Base-by-base conservation (phyloP, 2,113 vertebrate species). In the Motacilla tschutschensis region DNA sequence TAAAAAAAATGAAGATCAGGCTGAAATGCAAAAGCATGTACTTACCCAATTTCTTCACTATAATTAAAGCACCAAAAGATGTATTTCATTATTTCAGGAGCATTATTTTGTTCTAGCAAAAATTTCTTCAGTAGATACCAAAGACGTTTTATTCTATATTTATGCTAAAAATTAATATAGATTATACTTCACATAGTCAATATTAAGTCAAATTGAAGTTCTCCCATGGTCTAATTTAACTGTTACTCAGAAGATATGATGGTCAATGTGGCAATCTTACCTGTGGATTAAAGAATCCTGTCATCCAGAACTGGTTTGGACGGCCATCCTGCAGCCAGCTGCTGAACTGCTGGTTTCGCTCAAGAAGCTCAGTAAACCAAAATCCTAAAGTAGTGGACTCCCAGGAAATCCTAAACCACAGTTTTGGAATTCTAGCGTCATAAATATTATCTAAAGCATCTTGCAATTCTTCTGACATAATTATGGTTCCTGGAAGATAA, bases 211-310 rank as follows among this genome's bases (percentile, higher is more conserved):
- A 20, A 29, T 17, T 71, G 71, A 86, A 66, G 20, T 58, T 57
- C 47, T 62, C 28, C 40, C 25, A 83, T 47, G 33, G 44, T 55
- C 21, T 51, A 33, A 62, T 54, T 60, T 66, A 53, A n/a, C 31
- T 65, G 25, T 48, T 86, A 47, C 12, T 55, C 12, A 33, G 25
- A 24, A 48, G 20, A 38, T 46, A 63, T 10, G 58, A 72, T 66
- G 28, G 41, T 20, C 54, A 38, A 6, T 1, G 3, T 77, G 22
- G 8, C 26, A 53, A 15, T 8, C 79, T 87, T 60, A 98, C 98
- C 97, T 98, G 98, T 14, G 98, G 98, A 94, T 98, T 98, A 92
- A 98, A 98, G 95, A 98, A 98, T 53, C 98, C 98, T 2, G 97
- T 97, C 87, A 98, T 95, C 98, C 98, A 98, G 95, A 98, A 98